Conservation (phyloP, 1,140 invertebrate genomes). For the Steinernema khuongi region DNA sequence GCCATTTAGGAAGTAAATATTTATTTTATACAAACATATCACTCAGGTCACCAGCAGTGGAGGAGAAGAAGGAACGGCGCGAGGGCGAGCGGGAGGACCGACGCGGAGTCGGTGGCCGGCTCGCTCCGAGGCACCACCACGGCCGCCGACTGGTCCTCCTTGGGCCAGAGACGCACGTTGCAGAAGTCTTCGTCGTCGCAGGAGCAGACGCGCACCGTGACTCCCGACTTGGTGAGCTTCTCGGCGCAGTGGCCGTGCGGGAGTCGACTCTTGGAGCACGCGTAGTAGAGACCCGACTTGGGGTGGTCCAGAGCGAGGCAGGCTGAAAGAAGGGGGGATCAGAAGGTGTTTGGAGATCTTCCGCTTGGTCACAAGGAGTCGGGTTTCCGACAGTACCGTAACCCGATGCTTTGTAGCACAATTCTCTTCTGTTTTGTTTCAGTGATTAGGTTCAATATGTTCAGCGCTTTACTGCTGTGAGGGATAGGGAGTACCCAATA, state of each 20-base stretch:
- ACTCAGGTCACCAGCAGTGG: conserved; percentile 5
- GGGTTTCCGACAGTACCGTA: neutral
- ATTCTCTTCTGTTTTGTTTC: neutral
- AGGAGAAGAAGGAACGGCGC: neutral
- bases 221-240: conserved; percentile 7
- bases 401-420: neutral
- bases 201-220: neutral
- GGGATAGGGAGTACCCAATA: no score
- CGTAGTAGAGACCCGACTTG: conserved; percentile 4
- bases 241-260: neutral
- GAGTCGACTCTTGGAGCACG: neutral
- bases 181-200: conserved; percentile 9
- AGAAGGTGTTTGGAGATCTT: no score
- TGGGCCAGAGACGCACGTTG: neutral
- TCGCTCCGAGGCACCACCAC: neutral
- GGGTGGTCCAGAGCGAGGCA: conserved; percentile 1
- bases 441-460: neutral
- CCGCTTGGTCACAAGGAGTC: no score
- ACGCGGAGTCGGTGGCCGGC: neutral
- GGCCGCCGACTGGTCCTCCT: neutral
- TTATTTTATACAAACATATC: neutral
- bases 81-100: neutral
- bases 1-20: neutral
- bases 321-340: neutral
- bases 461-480: neutral